Base-by-base conservation (phyloP, 1,140 invertebrate species). In the Eciton burchellii region DNA sequence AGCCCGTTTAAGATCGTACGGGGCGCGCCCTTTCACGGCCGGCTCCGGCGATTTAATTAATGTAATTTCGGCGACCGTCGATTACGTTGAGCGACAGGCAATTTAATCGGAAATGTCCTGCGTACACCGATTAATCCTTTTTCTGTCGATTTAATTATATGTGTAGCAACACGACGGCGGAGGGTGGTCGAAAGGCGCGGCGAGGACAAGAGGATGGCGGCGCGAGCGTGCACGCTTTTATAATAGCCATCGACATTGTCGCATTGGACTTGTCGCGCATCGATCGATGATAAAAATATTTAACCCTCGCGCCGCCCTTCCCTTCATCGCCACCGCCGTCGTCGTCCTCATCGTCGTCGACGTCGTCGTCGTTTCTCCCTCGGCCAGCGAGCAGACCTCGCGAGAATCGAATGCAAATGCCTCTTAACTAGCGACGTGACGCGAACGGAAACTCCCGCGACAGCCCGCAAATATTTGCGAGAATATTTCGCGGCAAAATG, bases 261-360 rank as follows among this genome's bases (percentile, higher is more conserved):
- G 29, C 54, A 85, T 84, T 89, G 66, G 74, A 79, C 84, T 82
- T 84, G 52, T 59, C 47, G 21, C 47, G 21, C 74, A 88, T 89
- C 84, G 83, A 88, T 88, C 79, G 87, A 83, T 83, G 68, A 83
- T 84, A 86, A 88, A 85, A 88, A 88, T 87, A 88, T 76, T 62
- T 79, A 54, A 49, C 81, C 45, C 47, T 66, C 47, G 16, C 26
- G 35, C 41, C 41, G 54, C 12, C 60, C 21, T 21, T 9, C 35
- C 29, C 6, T 12, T 54, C 11, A n/a, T 41, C 16, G 5, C 16
- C 16, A 8, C 14, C 11, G 43, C 24, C n/a, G n/a, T n/a, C n/a
- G n/a, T n/a, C n/a, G n/a, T n/a, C n/a, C n/a, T n/a, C n/a, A n/a
- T n/a, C n/a, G n/a, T n/a, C n/a, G n/a, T n/a, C n/a, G 35, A 3